Conservation (phyloP, 2,113 vertebrate species). For the Odocoileus hemionus region DNA sequence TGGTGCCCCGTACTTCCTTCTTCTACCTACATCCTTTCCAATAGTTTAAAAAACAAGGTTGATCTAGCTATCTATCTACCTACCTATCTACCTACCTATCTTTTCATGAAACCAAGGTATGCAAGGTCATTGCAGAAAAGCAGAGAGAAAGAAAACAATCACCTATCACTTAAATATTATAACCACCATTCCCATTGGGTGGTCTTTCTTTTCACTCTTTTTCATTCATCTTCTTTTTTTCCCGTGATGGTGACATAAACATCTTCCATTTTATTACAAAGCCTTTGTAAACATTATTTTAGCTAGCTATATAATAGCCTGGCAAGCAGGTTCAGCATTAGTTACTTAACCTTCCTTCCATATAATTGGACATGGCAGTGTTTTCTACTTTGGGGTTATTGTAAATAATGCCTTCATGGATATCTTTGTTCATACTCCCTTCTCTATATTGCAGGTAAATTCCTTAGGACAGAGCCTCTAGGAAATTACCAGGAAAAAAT, state of each 20-base stretch:
- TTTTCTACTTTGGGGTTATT: not conserved
- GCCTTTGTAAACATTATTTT: not conserved
- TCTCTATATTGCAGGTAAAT: not conserved
- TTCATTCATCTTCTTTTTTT: not conserved
- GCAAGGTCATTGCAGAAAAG: not conserved
- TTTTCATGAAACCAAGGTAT: not conserved
- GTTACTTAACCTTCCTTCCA: not conserved
- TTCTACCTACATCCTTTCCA: not conserved
- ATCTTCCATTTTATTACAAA: not conserved
- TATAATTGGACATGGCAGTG: not conserved
- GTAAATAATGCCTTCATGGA: not conserved
- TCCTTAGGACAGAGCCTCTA: not conserved
- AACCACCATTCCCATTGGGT: not conserved
- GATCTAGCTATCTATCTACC: not conserved
- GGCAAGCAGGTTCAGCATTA: not conserved
- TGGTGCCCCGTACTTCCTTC: not conserved
- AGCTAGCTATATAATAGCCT: not conserved
- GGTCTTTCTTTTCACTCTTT: not conserved
- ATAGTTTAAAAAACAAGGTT: not conserved
- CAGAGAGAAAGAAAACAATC: not conserved
- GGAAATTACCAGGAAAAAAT: not conserved
- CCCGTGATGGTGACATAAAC: not conserved
- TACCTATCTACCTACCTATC: not conserved
- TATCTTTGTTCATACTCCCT: not conserved
- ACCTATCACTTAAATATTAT: not conserved